Evolutionary conservation across 2,113 vertebrate species (phyloP), one percentile per base, ranked within the genome.

Genomic region (Tinamus guttatus): DNA sequence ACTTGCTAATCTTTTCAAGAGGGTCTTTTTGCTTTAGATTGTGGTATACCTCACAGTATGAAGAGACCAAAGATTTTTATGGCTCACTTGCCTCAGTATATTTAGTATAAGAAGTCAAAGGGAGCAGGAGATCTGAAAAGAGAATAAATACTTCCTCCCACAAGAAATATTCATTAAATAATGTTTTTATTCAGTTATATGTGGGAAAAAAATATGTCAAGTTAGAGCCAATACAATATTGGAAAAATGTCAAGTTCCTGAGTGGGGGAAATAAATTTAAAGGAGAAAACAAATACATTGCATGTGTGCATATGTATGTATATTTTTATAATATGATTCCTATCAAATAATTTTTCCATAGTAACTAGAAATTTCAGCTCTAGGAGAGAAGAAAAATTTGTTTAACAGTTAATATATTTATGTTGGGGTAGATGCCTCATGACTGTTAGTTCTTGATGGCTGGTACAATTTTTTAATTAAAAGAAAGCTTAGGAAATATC

Each of bases 41-140:
- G 43, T 1, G 0, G 13, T 43, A 24, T 77, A 85, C 59, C n/a
- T 94, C 68, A 68, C 0, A 5, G 5, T 59, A 30, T 76, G 68
- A 70, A 87, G 68, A 90, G 54, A 91, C 60, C 75, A 81, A 85
- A 67, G 92, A 63, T 45, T 69, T 90, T 18, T 82, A 16, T 38
- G 56, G 14, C 7, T 76, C 81, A 18, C 77, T 87, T 3, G 11
- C 36, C 47, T 65, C 52, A 38, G 15, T 51, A 10, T 36, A 12
- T 82, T 30, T 87, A 54, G 11, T 17, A 2, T 40, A 65, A 65
- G 63, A 87, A 94, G 34, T 54, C 69, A 73, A 40, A 73, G 13
- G 70, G 34, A 73, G 65, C 25, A 65, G 47, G 49, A 91, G 18
- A 45, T 59, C 8, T 81, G n/a, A 59, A 81, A 58, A 41, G 30